phyloP scores from a whole-genome alignment of 2,113 vertebrate genomes.

The Rafetus swinhoei region DNA sequence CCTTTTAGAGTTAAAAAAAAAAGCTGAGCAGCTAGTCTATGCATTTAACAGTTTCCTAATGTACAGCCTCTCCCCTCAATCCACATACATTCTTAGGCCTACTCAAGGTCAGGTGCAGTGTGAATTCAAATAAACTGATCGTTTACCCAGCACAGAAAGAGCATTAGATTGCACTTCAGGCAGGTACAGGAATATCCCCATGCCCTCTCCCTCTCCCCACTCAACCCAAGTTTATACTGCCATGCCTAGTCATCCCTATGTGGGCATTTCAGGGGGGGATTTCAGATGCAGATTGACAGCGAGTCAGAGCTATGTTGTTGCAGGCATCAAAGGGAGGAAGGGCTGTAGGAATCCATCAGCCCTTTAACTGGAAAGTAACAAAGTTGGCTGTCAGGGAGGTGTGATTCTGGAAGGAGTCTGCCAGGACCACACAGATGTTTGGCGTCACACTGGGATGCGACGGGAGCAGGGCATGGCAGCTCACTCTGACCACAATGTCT shows the following conservation, averaged over 20 bases:
- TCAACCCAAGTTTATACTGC: background rate
- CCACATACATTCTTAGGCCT: background rate
- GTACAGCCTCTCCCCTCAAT: background rate
- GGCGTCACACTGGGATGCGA: background rate
- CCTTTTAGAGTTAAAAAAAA: background rate
- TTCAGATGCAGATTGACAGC: constrained; percentile 21
- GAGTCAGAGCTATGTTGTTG: background rate
- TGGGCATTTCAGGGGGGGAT: constrained; percentile 47
- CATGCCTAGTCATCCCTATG: background rate
- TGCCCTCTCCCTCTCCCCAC: too few species aligned
- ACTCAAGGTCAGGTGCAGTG: background rate
- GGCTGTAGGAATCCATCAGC: constrained; percentile 25
- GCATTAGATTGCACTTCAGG: background rate
- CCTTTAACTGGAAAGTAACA: background rate
- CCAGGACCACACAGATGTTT: constrained; percentile 1
- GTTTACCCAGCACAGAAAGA: background rate
- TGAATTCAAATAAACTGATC: background rate
- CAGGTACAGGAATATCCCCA: background rate
- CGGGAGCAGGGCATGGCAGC: background rate
- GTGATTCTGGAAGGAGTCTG: background rate
- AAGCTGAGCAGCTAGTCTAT: background rate
- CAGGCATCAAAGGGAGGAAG: background rate
- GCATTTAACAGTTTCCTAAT: background rate
- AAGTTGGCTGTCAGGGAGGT: background rate
- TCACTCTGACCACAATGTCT: background rate